A percentile compares a stretch with the other conserved stretches of the same genome.
phyloP scores from a whole-genome alignment of 2,888 invertebrate genomes.

The Nebria salina region DNA sequence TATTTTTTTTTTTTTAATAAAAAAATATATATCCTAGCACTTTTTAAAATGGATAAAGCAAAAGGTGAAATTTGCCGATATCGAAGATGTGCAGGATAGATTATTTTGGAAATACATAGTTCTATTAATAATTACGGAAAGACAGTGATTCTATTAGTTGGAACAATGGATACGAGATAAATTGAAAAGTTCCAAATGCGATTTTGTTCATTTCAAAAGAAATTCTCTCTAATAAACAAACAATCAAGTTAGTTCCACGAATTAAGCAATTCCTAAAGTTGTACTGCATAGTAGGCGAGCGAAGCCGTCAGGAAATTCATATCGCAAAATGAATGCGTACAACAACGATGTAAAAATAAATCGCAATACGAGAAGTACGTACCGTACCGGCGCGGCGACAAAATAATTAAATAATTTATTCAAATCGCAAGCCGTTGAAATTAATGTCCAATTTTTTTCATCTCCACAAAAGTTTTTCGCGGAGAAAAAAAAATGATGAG shows the following conservation, averaged over 20 bases:
- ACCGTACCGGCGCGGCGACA: conserved; percentile 29
- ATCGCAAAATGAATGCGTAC: neutral
- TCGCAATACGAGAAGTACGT: conserved; percentile 7
- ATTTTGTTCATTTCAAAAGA: too few species aligned
- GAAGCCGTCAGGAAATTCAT: neutral
- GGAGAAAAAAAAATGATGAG: neutral
- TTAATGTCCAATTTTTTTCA: conserved; percentile 40
- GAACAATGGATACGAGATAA: too few species aligned
- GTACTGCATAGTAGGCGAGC: neutral
- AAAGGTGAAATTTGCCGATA: too few species aligned
- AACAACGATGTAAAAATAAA: neutral
- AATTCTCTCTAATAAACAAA: conserved; percentile 2
- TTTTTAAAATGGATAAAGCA: too few species aligned
- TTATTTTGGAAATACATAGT: too few species aligned
- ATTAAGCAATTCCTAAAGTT: conserved; percentile 23
- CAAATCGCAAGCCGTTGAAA: conserved; percentile 42
- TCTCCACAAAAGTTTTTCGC: neutral
- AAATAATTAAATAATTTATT: conserved; percentile 46
- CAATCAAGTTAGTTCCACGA: conserved; percentile 35
- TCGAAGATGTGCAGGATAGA: too few species aligned
- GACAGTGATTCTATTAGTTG: too few species aligned
- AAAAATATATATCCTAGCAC: too few species aligned
- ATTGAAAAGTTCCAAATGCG: too few species aligned
- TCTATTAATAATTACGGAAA: too few species aligned
- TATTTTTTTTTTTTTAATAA: too few species aligned